Base-by-base conservation (phyloP, 64 coral and sea anemone genomes). In the Montipora capricornis region DNA sequence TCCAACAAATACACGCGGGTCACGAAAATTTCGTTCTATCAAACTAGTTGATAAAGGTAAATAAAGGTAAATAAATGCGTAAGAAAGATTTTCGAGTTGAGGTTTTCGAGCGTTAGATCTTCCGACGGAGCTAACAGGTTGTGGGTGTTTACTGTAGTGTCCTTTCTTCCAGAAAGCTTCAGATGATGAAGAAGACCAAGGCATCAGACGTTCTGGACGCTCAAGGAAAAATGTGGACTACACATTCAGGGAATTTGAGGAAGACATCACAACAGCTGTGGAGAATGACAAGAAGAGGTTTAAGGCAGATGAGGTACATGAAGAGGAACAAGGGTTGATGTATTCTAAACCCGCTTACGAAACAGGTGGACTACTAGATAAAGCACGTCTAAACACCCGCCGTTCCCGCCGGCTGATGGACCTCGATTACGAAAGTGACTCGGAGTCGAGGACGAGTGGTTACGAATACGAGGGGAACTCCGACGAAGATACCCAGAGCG, bases 181-280 rank as follows among this genome's bases (percentile, higher is more conserved):
- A 24, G 96, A 98, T 20, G 93, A 95, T 17, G 96, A 98, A 5
- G 84, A 66, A 67, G 76, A 92, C 5, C 89, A 87, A 47, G 81
- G 59, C 14, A 95, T 95, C 67, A 78, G 98, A 62, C 89, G 95
- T 44, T 99, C 98, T 13, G 90, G 92, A 12, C 88, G 98, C 69
- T 85, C 95, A 51, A 81, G 98, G 46, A 99, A 99, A 92, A 99
- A 92, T 10, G 98, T 99, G 17, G 98, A 99, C 80, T 99, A 99
- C 61, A 99, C 98, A 5, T 99, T 99, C 22, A 94, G 80, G 82
- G 98, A 99, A 46, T 99, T 99, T n/a, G 98, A 99, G 37, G 95
- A 99, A 19, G 98, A 99, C 45, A 99, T 99, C 20, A 82, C 90
- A 74, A 93, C 93, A 12, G 98, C 95, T 75, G 98, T 99, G 11